phyloP scores from a whole-genome alignment of 2,113 vertebrate genomes.

The Perognathus longimembris region DNA sequence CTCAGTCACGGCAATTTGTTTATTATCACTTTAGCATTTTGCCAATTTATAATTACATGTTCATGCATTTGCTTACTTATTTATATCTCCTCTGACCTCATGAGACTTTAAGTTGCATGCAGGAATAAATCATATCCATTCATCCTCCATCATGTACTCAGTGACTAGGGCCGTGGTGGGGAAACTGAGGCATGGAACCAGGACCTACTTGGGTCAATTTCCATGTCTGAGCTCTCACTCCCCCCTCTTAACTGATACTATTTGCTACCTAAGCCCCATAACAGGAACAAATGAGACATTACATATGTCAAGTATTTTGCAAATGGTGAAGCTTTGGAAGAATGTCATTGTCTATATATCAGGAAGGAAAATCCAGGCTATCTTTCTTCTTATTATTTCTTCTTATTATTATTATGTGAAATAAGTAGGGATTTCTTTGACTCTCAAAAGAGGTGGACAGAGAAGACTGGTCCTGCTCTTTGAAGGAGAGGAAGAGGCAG shows the following conservation, averaged over 20 bases:
- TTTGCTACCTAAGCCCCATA: neutral
- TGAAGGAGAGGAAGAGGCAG: neutral
- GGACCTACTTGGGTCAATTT: neutral
- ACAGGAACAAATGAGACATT: neutral
- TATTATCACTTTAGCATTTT: neutral
- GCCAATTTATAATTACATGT: neutral
- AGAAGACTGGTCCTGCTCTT: neutral
- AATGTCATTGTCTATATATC: neutral
- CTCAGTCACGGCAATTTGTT: neutral
- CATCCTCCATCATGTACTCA: neutral
- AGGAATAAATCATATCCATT: neutral
- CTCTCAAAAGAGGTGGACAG: neutral
- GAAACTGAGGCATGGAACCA: neutral
- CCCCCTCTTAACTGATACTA: neutral
- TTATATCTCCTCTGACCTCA: neutral
- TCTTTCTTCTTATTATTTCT: too few species aligned
- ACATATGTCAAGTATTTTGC: neutral
- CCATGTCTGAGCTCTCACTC: neutral
- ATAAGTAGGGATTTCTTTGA: neutral
- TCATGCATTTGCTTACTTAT: conserved; percentile 3
- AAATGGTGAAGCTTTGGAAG: neutral
- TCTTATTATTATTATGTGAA: neutral
- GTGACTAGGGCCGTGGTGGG: neutral
- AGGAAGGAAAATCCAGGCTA: neutral
- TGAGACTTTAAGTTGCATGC: neutral